Conservation (phyloP, 1,140 invertebrate genomes). For the Mycetomoellerius zeteki region DNA sequence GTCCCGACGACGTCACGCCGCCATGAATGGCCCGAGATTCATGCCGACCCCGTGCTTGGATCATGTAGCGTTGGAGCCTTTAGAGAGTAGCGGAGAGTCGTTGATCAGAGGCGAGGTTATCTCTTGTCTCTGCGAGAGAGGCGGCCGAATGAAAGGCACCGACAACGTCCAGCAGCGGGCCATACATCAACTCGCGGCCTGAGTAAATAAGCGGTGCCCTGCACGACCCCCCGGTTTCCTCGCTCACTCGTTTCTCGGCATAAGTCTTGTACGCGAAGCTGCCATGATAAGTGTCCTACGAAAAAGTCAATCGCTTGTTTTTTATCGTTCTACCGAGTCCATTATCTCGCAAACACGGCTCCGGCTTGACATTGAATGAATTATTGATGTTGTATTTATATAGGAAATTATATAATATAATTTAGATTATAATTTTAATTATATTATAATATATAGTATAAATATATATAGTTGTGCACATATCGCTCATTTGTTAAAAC, state of each 20-base stretch:
- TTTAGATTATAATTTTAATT: too few relatives aligned
- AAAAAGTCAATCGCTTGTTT: conserved; percentile 28
- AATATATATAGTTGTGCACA: too few relatives aligned
- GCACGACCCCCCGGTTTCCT: conserved; percentile 57
- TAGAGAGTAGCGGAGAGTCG: conserved; percentile 73
- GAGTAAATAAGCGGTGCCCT: conserved; percentile 83
- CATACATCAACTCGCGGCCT: conserved; percentile 82
- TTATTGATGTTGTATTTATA: background rate
- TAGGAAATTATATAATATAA: background rate
- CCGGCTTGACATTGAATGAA: background rate
- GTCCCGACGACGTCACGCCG: conserved; percentile 26
- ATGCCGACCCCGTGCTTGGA: conserved; percentile 66
- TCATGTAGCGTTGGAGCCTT: conserved; percentile 72
- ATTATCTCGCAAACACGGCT: background rate
- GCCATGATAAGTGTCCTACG: conserved; percentile 19
- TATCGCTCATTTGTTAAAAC: too few relatives aligned
- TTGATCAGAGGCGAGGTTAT: conserved; percentile 80
- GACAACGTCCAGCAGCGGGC: conserved; percentile 81
- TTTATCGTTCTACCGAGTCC: background rate
- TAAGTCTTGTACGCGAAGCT: conserved; percentile 14
- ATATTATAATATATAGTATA: too few relatives aligned
- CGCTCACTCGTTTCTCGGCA: conserved; percentile 33
- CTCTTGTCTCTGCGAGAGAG: conserved; percentile 79
- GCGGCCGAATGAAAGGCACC: conserved; percentile 82
- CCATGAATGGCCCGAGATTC: conserved; percentile 69